Conservation (phyloP, 2,888 invertebrate species). For the Leptopilina syphax region DNA sequence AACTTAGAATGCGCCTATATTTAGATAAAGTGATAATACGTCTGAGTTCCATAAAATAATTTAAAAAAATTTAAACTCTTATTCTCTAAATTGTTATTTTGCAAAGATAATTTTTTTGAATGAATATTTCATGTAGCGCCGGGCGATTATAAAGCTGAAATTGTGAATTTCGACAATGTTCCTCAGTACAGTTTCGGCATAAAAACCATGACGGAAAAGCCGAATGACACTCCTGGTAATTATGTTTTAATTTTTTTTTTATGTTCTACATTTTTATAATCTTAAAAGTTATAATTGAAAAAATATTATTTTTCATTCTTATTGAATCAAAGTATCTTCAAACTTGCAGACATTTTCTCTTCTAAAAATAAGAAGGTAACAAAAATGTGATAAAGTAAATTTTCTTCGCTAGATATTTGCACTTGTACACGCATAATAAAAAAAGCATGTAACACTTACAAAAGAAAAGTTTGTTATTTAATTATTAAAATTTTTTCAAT, state of each 20-base stretch:
- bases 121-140: constrained; percentile 70
- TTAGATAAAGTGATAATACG: too few species aligned
- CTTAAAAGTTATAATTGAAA: background rate
- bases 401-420: background rate
- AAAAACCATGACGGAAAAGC: constrained; percentile 78
- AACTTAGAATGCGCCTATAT: too few species aligned
- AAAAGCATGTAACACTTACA: background rate
- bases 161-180: constrained; percentile 78
- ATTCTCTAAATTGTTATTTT: too few species aligned
- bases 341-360: background rate
- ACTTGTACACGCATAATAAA: background rate
- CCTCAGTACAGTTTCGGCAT: constrained; percentile 81
- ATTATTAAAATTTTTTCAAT: too few species aligned
- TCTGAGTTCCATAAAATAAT: too few species aligned
- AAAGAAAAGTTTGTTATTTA: too few species aligned
- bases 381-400: background rate
- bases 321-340: background rate
- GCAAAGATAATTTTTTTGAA: too few species aligned
- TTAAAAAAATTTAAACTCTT: too few species aligned
- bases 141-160: constrained; percentile 80
- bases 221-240: constrained; percentile 79
- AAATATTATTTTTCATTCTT: background rate
- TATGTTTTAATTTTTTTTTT: constrained; percentile 45
- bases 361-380: background rate
- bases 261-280: background rate